phyloP scores from a whole-genome alignment of 2,888 invertebrate species.

The Epiblema foenella region DNA sequence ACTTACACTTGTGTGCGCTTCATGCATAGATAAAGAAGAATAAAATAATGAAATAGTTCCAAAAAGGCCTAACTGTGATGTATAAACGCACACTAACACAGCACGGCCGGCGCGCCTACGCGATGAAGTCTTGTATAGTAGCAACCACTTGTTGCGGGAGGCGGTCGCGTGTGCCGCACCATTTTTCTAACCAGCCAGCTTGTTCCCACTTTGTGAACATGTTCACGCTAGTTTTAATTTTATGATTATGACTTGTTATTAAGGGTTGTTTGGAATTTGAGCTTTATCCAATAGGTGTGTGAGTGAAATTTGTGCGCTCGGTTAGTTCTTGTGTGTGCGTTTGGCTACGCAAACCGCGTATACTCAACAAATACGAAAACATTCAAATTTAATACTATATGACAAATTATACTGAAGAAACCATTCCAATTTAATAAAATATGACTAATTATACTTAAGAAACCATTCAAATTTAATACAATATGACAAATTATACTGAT shows the following conservation, averaged over 20 bases:
- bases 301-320: too few species aligned
- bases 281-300: too few species aligned
- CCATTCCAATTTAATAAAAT: too few species aligned
- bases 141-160: constrained; percentile 32
- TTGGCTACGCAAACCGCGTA: too few species aligned
- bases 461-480: too few species aligned
- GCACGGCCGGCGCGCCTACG: constrained; percentile 11
- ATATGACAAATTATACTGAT: too few species aligned
- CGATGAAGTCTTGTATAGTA: constrained; percentile 31
- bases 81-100: neutral
- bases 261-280: neutral
- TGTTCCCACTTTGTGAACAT: constrained; percentile 9
- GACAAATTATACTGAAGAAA: too few species aligned
- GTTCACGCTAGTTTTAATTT: constrained; percentile 5
- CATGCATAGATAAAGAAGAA: neutral
- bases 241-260: neutral
- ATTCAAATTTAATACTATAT: too few species aligned
- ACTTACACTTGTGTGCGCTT: too few species aligned
- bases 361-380: too few species aligned
- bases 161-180: constrained; percentile 22
- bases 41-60: neutral
- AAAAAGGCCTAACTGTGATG: neutral
- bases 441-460: too few species aligned
- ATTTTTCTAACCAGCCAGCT: constrained; percentile 20
- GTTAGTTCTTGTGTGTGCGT: too few species aligned